These are phyloP conservation scores for Priocnemis perturbator DNA, from an alignment of 2,888 invertebrate species.

Conservation along the genomic window DNA sequence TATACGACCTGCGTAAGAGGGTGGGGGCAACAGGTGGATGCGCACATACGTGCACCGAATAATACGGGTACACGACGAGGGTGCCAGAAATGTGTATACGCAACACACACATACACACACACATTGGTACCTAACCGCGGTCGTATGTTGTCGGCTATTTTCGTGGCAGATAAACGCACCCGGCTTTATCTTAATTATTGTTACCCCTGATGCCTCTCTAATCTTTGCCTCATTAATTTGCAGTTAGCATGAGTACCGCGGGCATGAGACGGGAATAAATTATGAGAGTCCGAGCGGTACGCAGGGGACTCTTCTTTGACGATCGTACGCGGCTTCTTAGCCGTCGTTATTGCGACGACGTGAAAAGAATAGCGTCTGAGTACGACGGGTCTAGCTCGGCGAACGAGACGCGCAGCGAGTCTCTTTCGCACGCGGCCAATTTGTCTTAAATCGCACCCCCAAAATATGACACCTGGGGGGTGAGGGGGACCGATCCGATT, in stretches of 20 bases:
- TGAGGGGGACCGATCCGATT: too few relatives aligned
- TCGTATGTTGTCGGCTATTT: constrained; percentile 13
- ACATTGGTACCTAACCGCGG: too few relatives aligned
- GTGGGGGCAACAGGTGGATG: constrained; percentile 68
- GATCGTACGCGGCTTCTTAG: not conserved
- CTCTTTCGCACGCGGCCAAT: too few relatives aligned
- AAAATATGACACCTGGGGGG: too few relatives aligned
- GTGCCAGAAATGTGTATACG: constrained; percentile 4
- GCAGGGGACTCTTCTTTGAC: constrained; percentile 10
- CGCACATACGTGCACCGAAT: constrained; percentile 50
- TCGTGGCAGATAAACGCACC: constrained; percentile 24
- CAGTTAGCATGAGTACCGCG: constrained; percentile 24
- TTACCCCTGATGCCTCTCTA: constrained; percentile 31
- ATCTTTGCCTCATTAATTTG: constrained; percentile 38
- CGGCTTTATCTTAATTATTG: constrained; percentile 47
- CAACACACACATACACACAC: too few relatives aligned
- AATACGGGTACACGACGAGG: constrained; percentile 36
- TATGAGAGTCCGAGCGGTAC: constrained; percentile 22
- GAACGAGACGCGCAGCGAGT: too few relatives aligned
- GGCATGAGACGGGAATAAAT: constrained; percentile 23
- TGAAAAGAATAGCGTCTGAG: too few relatives aligned
- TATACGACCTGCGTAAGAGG: constrained; percentile 9
- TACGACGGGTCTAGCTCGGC: too few relatives aligned
- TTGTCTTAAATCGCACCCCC: too few relatives aligned
- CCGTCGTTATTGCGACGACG: too few relatives aligned